These are phyloP conservation scores for Ormyrus labotus DNA, from an alignment of 2,888 invertebrate species.

Conservation along the genomic window DNA sequence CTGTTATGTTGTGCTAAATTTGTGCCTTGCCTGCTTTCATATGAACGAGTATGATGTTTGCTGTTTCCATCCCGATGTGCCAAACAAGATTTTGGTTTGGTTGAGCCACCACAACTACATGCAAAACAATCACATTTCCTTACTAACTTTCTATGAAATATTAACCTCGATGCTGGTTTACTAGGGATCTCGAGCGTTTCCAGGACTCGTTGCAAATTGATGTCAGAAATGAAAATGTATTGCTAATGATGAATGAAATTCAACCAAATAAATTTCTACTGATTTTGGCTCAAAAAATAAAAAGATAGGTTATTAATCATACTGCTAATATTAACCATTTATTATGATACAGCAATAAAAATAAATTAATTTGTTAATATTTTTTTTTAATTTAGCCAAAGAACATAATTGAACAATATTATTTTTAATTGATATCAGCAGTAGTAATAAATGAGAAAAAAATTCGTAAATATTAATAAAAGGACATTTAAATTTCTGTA, in stretches of 20 bases:
- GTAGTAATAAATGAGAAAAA: constrained; percentile 38
- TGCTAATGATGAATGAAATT: constrained; percentile 56
- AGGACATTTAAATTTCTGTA: too few species aligned
- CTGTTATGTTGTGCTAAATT: constrained; percentile 72
- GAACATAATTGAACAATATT: not conserved
- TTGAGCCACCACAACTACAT: constrained; percentile 80
- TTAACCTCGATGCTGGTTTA: constrained; percentile 54
- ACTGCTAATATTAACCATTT: constrained; percentile 2
- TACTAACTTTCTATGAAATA: constrained; percentile 55
- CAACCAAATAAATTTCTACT: constrained; percentile 51
- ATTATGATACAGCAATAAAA: constrained; percentile 21
- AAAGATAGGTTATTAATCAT: not conserved
- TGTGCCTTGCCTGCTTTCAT: constrained; percentile 77
- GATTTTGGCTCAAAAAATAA: constrained; percentile 54
- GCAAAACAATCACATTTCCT: constrained; percentile 73
- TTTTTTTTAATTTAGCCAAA: constrained; percentile 3
- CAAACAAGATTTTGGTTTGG: constrained; percentile 82
- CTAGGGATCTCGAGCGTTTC: constrained; percentile 53
- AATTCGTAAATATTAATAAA: not conserved
- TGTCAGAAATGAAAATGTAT: constrained; percentile 51
- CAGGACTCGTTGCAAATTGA: constrained; percentile 51
- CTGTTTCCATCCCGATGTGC: constrained; percentile 78
- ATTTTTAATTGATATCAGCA: constrained; percentile 11
- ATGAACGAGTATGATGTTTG: constrained; percentile 78
- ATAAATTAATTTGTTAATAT: constrained; percentile 19